These are phyloP conservation scores for Eidolon helvum DNA, from an alignment of 2,113 vertebrate species.

Conservation along the genomic window DNA sequence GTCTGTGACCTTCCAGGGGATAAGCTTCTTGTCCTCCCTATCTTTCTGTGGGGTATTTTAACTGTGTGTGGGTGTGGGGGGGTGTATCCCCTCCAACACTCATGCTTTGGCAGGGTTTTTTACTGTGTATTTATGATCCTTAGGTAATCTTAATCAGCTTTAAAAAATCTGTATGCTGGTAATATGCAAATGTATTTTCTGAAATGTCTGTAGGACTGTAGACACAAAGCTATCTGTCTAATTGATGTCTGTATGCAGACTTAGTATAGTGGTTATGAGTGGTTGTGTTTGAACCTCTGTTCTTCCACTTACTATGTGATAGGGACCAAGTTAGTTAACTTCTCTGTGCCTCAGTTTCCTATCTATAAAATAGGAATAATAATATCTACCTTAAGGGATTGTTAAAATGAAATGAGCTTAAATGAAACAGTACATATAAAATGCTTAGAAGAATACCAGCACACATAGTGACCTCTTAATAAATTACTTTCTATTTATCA, in stretches of 20 bases:
- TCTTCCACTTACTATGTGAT: not conserved
- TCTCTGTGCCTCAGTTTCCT: not conserved
- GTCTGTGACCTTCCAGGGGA: not conserved
- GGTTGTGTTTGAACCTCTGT: not conserved
- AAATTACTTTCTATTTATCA: not conserved
- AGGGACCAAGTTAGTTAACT: not conserved
- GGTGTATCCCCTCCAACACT: not conserved
- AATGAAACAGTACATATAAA: not conserved
- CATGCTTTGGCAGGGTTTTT: not conserved
- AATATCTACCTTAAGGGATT: not conserved
- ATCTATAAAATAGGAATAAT: not conserved
- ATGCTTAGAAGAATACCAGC: not conserved
- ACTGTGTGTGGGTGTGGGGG: not conserved
- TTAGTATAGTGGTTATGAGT: not conserved
- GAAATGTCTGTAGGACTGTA: not conserved
- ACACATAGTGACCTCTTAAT: not conserved
- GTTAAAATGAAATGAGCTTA: conserved; percentile 23
- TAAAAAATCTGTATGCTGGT: not conserved
- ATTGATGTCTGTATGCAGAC: not conserved
- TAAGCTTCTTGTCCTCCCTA: not conserved
- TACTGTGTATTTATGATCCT: not conserved
- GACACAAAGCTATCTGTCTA: not conserved
- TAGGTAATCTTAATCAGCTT: not conserved
- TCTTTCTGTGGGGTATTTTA: not conserved
- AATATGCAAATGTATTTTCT: not conserved